Percentiles rank a stretch among this genome's conserved stretches.
Conservation (phyloP, 2,888 invertebrate species). For the Liopterus haemorrhoidalis region DNA sequence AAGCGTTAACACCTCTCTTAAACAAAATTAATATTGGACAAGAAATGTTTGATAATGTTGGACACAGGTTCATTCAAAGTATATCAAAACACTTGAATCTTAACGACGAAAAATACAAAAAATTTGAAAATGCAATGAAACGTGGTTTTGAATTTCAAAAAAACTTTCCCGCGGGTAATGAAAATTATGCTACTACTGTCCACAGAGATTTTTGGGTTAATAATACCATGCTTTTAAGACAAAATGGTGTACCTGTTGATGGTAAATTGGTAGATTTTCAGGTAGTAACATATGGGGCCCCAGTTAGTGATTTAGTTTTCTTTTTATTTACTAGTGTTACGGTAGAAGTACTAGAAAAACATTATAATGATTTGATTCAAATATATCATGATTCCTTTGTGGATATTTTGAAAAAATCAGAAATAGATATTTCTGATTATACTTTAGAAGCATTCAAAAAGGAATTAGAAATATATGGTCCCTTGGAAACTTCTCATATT, state of each 20-base stretch:
- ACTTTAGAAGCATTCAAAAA: slow-evolving; percentile 40
- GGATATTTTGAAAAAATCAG: slow-evolving; percentile 38
- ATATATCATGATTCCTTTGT: slow-evolving; percentile 48
- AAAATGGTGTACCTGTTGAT: slow-evolving; percentile 28
- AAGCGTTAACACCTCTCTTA: slow-evolving; percentile 41
- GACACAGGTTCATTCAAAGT: slow-evolving; percentile 12
- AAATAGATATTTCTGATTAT: slow-evolving; percentile 38
- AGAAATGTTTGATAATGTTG: slow-evolving; percentile 18
- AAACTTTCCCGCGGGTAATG: slow-evolving; percentile 36
- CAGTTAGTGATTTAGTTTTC: slow-evolving; percentile 50
- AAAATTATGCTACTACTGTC: slow-evolving; percentile 49
- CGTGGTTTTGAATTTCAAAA: slow-evolving; percentile 22
- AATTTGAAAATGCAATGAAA: slow-evolving; percentile 21
- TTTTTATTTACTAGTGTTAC: slow-evolving; percentile 49
- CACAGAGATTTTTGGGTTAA: slow-evolving; percentile 57
- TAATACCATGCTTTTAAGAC: slow-evolving; percentile 50
- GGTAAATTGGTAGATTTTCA: slow-evolving; percentile 55
- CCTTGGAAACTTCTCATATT: slow-evolving; percentile 43
- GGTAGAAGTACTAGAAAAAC: slow-evolving; percentile 39
- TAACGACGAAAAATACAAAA: slow-evolving; percentile 4
- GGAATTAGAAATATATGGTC: slow-evolving; percentile 42
- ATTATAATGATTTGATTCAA: slow-evolving; percentile 46
- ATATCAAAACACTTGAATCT: slow-evolving; percentile 10
- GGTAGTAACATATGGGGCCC: slow-evolving; percentile 47
- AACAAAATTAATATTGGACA: slow-evolving; percentile 17